Percentiles rank a stretch among this genome's conserved stretches.
These are phyloP conservation scores for Sylvietta virens DNA, from an alignment of 2,113 vertebrate species.

Conservation along the genomic window DNA sequence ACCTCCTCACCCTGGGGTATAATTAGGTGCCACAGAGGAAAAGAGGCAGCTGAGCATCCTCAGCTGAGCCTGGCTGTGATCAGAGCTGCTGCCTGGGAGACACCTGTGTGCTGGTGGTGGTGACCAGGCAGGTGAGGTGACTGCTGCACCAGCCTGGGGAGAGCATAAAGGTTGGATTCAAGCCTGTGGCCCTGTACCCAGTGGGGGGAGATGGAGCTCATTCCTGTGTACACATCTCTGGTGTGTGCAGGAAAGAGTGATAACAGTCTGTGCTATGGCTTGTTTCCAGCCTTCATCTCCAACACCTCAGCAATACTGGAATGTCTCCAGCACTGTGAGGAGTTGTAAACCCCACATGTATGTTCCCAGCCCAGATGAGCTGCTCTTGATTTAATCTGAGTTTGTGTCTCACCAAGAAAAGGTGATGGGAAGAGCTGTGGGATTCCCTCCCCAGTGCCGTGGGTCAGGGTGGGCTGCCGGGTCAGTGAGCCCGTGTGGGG, in stretches of 20 bases:
- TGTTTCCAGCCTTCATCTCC: background rate
- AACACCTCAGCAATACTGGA: background rate
- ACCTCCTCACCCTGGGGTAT: background rate
- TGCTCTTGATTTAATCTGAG: background rate
- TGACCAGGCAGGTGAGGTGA: background rate
- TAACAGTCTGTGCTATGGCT: background rate
- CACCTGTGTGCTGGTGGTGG: background rate
- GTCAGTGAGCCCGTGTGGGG: background rate
- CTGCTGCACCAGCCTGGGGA: background rate
- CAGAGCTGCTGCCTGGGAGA: background rate
- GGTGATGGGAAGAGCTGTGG: background rate
- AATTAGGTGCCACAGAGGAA: background rate
- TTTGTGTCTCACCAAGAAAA: background rate
- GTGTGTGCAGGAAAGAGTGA: background rate
- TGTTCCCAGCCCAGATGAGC: background rate
- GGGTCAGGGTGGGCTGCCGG: accelerated
- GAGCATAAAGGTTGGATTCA: background rate
- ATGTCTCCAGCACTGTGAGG: background rate
- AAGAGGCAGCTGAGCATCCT: background rate
- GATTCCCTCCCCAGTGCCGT: accelerated
- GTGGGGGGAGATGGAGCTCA: accelerated
- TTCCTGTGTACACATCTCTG: accelerated
- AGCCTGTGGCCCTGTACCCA: background rate
- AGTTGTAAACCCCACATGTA: background rate
- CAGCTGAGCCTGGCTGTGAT: background rate